phyloP scores from a whole-genome alignment of 1,140 invertebrate genomes.

The Andricus grossulariae region DNA sequence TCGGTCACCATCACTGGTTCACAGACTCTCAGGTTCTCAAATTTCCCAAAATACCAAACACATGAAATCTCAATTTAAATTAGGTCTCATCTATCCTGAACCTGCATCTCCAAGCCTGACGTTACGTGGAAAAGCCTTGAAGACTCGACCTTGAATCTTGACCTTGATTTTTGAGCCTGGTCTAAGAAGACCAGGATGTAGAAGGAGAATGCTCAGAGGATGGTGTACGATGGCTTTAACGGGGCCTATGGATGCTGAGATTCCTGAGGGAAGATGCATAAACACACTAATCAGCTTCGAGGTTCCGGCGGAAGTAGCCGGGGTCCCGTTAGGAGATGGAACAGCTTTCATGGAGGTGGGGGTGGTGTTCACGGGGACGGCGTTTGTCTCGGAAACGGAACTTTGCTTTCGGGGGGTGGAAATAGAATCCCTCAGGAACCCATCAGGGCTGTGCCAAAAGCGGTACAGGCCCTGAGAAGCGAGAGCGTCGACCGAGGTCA shows the following conservation, averaged over 20 bases:
- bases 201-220: conserved; percentile 5
- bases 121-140: conserved; percentile 30
- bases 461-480: conserved; percentile 70
- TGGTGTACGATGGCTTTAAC: conserved; percentile 28
- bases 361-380: conserved; percentile 34
- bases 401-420: neutral
- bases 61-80: neutral
- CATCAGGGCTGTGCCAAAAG: conserved; percentile 68
- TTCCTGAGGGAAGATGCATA: conserved; percentile 63
- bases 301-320: conserved; percentile 57
- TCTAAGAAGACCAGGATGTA: conserved; percentile 8
- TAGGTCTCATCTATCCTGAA: neutral
- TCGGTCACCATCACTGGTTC: neutral
- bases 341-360: conserved; percentile 75
- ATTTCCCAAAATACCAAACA: neutral
- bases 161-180: neutral
- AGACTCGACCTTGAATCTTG: conserved; percentile 27
- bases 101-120: neutral
- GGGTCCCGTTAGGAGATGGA: conserved; percentile 77
- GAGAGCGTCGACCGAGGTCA: conserved; percentile 71
- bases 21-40: neutral
- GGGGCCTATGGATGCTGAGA: conserved; percentile 32
- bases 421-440: conserved; percentile 59
- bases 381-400: conserved; percentile 52
- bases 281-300: conserved; percentile 68